Base-by-base conservation (phyloP, 2,113 vertebrate species). In the Eupsittula cactorum region DNA sequence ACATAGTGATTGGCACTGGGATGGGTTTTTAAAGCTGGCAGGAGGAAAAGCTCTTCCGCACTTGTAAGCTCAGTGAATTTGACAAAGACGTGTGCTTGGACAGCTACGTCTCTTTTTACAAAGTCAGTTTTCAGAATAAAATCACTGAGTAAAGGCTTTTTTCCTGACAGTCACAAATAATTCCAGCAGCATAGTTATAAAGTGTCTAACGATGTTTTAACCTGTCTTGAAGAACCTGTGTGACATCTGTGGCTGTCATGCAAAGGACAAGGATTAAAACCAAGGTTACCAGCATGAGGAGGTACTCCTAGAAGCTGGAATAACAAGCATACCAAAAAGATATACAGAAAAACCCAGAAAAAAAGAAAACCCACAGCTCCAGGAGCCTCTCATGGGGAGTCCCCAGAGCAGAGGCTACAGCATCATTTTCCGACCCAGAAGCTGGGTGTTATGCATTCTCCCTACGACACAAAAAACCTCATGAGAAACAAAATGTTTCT, bases 51-150 rank as follows among this genome's bases (percentile, higher is more conserved):
- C 59, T 82, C 60, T 83, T 95, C 62, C 7, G 5, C 27, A 75
- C 68, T 87, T 92, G 71, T 74, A 94, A 92, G 57, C 88, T 78
- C 42, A 28, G 46, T 60, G 63, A 93, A 83, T 86, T 44, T 95
- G 88, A 96, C 75, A 94, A 82, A 78, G 82, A 88, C 90, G 90
- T 74, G 73, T 86, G 73, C 88, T 92, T 93, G 95, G 92, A 96
- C 92, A 96, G 92, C 69, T 94, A 88, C 52, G 47, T 81, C 76
- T 92, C 69, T 75, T 78, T 65, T 65, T 62, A 90, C 42, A 44
- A 92, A 94, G 88, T 64, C 73, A 81, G 55, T 88, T 94, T 92
- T 94, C 92, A 92, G 80, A 90, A 94, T 79, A 93, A 83, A 95
- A 96, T 81, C 89, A 86, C 47, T 19, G 28, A 88, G 90, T 68